A percentile compares a stretch with the other conserved stretches of the same genome.
Evolutionary conservation across 23 tunicate genomes (phyloP).

Genomic region (Ciona savignyi): DNA sequence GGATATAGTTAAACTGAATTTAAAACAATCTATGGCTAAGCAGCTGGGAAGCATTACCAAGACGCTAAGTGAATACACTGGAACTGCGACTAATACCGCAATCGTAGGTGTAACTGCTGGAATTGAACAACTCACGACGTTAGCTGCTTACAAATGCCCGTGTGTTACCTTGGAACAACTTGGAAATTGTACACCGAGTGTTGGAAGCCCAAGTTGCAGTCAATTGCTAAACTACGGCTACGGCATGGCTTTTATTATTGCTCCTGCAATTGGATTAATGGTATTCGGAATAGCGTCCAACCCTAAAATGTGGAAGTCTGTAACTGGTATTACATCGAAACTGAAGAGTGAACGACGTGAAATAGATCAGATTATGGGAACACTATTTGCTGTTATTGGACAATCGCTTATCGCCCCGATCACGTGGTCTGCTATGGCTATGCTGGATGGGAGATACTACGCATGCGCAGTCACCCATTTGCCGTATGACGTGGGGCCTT

Average conservation of each 20-base stretch:
- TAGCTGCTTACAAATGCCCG: slow-evolving; percentile 34
- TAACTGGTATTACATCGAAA: slow-evolving; percentile 19
- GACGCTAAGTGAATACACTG: slow-evolving; percentile 20
- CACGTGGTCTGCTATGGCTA: not conserved
- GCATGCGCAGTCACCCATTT: not conserved
- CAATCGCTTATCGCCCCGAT: not conserved
- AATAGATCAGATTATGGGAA: not conserved
- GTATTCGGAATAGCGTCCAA: slow-evolving; percentile 18
- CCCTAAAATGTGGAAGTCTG: slow-evolving; percentile 33
- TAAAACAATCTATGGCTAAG: too few species aligned
- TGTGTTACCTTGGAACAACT: slow-evolving; percentile 32
- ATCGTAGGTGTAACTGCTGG: slow-evolving; percentile 22
- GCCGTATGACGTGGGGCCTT: not conserved
- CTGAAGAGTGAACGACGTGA: not conserved
- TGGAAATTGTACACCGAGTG: slow-evolving; percentile 8
- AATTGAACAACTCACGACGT: slow-evolving; percentile 15
- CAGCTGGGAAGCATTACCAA: not conserved
- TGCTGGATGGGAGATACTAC: slow-evolving; percentile 1
- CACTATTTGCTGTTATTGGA: not conserved
- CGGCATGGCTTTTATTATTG: slow-evolving; percentile 28
- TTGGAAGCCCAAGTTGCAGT: slow-evolving; percentile 11
- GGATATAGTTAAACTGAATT: too few species aligned
- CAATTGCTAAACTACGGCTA: slow-evolving; percentile 22
- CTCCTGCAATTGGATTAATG: slow-evolving; percentile 47
- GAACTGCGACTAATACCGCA: slow-evolving; percentile 13